Evolutionary conservation across 2,888 invertebrate species (phyloP).

Genomic region (Diloba caeruleocephala): DNA sequence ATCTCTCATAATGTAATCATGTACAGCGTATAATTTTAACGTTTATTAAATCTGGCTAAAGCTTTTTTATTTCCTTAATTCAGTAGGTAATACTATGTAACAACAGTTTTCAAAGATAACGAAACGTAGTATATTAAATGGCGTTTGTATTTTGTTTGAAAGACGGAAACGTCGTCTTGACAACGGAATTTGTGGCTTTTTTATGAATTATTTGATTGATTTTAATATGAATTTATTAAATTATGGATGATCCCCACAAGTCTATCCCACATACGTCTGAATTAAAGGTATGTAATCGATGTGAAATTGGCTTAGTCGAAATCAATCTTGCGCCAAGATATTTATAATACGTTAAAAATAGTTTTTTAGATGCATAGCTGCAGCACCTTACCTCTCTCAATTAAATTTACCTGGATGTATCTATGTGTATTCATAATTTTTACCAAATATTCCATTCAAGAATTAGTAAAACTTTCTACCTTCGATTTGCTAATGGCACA

Average conservation of each 20-base stretch:
- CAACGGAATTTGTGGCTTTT: constrained; percentile 81
- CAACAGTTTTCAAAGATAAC: constrained; percentile 25
- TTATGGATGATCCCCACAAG: constrained; percentile 84
- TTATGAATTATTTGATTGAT: constrained; percentile 73
- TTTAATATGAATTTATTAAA: constrained; percentile 83
- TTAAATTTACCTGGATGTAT: constrained; percentile 40
- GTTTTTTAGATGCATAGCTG: constrained; percentile 73
- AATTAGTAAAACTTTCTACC: constrained; percentile 32
- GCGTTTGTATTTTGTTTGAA: constrained; percentile 81
- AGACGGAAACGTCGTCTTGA: constrained; percentile 82
- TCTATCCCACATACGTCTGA: constrained; percentile 70
- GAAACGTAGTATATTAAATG: constrained; percentile 61
- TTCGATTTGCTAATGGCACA: constrained; percentile 35
- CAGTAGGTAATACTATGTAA: no score
- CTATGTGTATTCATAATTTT: constrained; percentile 2
- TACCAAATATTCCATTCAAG: constrained; percentile 34
- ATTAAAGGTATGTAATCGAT: constrained; percentile 71
- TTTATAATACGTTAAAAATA: constrained; percentile 79
- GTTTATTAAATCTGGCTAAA: no score
- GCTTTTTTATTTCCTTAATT: no score
- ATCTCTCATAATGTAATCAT: no score
- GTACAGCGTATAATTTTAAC: no score
- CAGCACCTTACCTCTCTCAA: constrained; percentile 59
- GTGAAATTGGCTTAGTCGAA: constrained; percentile 34
- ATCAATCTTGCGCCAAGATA: constrained; percentile 64